These are phyloP conservation scores for Megaleporinus macrocephalus DNA, from an alignment of 2,113 vertebrate species.

Conservation along the genomic window DNA sequence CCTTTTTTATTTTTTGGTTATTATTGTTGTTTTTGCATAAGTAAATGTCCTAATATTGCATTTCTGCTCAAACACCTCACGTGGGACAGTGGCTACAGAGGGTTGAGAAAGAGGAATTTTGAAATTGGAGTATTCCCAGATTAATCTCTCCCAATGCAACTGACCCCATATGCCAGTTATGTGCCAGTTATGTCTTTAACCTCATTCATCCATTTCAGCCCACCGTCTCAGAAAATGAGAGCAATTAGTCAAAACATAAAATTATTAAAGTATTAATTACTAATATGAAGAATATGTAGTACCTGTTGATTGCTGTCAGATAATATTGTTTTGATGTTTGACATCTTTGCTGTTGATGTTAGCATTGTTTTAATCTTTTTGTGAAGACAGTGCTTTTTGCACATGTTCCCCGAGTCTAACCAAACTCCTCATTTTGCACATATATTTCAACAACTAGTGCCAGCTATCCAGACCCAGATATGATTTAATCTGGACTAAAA, in stretches of 20 bases:
- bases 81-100: neutral
- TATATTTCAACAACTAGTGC: neutral
- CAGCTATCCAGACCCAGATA: conserved; percentile 11
- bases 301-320: conserved; percentile 19
- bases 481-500: conserved; percentile 12
- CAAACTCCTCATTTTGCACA: conserved; percentile 19
- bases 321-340: conserved; percentile 10
- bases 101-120: neutral
- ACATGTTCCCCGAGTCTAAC: conserved; percentile 6
- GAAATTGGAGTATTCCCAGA: conserved; percentile 26
- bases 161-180: conserved; percentile 42
- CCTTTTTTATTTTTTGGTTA: neutral
- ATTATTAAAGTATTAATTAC: conserved; percentile 39
- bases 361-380: conserved; percentile 24
- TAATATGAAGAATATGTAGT: conserved; percentile 29
- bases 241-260: conserved; percentile 2
- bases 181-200: conserved; percentile 46
- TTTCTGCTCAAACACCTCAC: conserved; percentile 11
- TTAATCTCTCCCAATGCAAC: conserved; percentile 39
- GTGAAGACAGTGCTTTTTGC: neutral
- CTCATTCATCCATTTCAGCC: conserved; percentile 30
- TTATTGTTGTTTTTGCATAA: neutral
- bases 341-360: conserved; percentile 16
- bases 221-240: conserved; percentile 16
- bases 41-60: conserved; percentile 16